Evolutionary conservation across 2,888 invertebrate species (phyloP).

Genomic region (Trichopria drosophilae): DNA sequence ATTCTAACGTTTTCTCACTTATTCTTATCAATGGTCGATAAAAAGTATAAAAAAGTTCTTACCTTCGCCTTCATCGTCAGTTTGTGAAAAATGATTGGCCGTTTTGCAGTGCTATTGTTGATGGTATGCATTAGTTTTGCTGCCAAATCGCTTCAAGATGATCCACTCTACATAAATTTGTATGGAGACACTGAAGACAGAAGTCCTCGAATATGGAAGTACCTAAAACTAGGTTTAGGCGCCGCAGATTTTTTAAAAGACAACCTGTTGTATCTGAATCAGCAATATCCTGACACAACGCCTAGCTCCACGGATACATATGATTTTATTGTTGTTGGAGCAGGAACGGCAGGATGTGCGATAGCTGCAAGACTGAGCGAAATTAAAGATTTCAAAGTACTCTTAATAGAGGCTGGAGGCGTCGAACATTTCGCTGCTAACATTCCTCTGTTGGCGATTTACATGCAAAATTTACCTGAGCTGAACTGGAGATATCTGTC

Average conservation of each 20-base stretch:
- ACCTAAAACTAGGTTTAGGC: too few relatives aligned
- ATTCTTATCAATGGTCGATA: too few relatives aligned
- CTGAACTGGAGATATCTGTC: slow-evolving; percentile 88
- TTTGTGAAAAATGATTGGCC: too few relatives aligned
- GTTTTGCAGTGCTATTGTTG: too few relatives aligned
- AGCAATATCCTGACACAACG: slow-evolving; percentile 10
- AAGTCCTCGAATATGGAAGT: too few relatives aligned
- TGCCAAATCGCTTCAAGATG: too few relatives aligned
- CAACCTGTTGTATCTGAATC: not conserved
- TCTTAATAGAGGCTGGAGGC: slow-evolving; percentile 79
- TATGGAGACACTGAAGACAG: too few relatives aligned
- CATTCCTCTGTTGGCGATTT: slow-evolving; percentile 79
- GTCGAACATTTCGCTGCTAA: slow-evolving; percentile 85
- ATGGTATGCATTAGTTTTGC: too few relatives aligned
- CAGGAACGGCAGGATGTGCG: slow-evolving; percentile 68
- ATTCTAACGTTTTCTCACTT: too few relatives aligned
- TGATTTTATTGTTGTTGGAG: slow-evolving; percentile 41
- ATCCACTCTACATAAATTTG: too few relatives aligned
- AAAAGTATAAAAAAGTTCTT: too few relatives aligned
- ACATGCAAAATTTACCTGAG: slow-evolving; percentile 75
- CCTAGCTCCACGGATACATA: slow-evolving; percentile 15
- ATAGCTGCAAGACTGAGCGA: slow-evolving; percentile 78
- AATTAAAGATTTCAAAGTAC: slow-evolving; percentile 71
- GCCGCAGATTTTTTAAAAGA: slow-evolving; percentile 11
- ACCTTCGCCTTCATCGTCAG: too few relatives aligned